phyloP scores from a whole-genome alignment of 2,113 vertebrate genomes.

The Boulengeromyrus knoepffleri region DNA sequence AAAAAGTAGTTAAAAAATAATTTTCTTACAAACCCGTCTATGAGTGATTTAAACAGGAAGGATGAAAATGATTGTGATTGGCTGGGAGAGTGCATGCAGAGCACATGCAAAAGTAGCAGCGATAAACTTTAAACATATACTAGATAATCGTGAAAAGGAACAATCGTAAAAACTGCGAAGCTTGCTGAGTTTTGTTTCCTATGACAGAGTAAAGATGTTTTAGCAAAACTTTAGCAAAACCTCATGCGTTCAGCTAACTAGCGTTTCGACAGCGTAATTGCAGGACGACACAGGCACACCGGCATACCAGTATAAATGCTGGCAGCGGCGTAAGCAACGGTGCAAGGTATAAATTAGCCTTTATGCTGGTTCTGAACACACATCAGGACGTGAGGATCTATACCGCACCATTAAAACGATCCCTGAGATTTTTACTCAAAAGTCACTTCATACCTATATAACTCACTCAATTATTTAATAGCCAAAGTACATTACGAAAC shows the following conservation, averaged over 20 bases:
- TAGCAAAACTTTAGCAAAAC: not conserved
- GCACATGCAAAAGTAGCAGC: not conserved
- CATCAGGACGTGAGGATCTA: not conserved
- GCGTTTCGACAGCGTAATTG: not conserved
- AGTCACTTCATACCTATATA: not conserved
- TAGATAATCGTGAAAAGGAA: not conserved
- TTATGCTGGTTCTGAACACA: not conserved
- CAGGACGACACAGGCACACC: not conserved
- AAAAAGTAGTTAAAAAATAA: not conserved
- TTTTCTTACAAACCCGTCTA: not conserved
- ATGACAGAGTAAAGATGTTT: not conserved
- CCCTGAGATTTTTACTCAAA: not conserved
- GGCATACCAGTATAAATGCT: not conserved
- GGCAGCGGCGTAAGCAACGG: not conserved
- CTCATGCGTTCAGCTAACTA: not conserved
- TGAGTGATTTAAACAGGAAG: not conserved
- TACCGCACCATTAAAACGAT: not conserved
- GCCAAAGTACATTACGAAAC: not conserved
- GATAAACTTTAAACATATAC: not conserved
- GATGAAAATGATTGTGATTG: not conserved
- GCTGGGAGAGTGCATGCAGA: not conserved
- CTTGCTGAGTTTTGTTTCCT: not conserved
- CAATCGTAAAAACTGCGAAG: not conserved
- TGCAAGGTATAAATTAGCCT: not conserved
- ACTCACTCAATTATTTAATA: not conserved